Conservation (phyloP, 2,888 invertebrate species). For the Callosobruchus maculatus region DNA sequence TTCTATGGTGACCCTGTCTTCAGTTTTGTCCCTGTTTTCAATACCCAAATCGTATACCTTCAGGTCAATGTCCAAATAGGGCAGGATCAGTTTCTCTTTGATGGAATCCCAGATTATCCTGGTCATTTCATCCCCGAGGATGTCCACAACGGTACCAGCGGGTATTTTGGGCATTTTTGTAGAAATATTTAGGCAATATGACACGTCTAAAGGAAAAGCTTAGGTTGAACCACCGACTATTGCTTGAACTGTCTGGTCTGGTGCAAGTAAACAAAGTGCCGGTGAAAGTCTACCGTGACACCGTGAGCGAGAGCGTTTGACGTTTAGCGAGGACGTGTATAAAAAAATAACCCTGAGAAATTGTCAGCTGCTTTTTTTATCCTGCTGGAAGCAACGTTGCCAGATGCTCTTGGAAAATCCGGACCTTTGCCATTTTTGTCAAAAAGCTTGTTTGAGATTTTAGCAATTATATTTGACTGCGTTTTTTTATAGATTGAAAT, state of each 20-base stretch:
- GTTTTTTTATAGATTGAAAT: too few species aligned
- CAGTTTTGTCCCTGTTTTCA: conserved; percentile 88
- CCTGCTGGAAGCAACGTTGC: not conserved
- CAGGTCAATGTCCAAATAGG: conserved; percentile 91
- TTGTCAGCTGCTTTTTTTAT: not conserved
- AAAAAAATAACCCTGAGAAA: not conserved
- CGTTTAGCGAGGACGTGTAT: not conserved
- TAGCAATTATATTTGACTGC: too few species aligned
- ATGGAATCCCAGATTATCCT: conserved; percentile 98
- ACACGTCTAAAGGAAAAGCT: too few species aligned
- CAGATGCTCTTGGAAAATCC: not conserved
- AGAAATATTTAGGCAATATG: not conserved
- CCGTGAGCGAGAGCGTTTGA: not conserved
- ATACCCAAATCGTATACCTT: conserved; percentile 94
- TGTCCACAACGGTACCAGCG: conserved; percentile 86
- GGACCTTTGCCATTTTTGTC: not conserved
- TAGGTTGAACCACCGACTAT: too few species aligned
- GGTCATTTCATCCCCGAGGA: conserved; percentile 95
- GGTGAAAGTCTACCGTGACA: not conserved
- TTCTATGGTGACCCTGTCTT: conserved; percentile 94
- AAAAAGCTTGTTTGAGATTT: too few species aligned
- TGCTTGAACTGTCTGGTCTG: too few species aligned
- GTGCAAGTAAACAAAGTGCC: not conserved
- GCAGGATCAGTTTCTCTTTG: conserved; percentile 93
- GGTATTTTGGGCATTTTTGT: conserved; percentile 62